Evolutionary conservation across 2,888 invertebrate genomes (phyloP).

Genomic region (Cephalotes varians): DNA sequence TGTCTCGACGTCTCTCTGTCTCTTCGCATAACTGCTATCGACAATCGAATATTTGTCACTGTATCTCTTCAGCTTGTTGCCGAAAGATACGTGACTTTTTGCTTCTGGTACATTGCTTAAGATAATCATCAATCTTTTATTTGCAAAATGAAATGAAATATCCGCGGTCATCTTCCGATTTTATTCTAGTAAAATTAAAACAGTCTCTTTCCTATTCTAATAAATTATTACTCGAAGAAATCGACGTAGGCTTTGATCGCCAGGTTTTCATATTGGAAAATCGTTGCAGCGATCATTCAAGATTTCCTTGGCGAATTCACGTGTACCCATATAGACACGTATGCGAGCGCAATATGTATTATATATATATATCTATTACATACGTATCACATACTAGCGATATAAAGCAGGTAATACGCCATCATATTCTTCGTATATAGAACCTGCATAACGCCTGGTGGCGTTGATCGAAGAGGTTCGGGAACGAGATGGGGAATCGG

Average conservation of each 20-base stretch:
- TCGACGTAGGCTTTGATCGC: constrained; percentile 7
- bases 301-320: constrained; percentile 18
- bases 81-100: background rate
- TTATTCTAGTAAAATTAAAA: no score
- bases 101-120: background rate
- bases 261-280: background rate
- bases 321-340: background rate
- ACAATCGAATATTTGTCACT: constrained; percentile 24
- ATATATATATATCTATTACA: constrained; percentile 14
- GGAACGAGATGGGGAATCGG: constrained; percentile 36
- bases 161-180: background rate
- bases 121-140: constrained; percentile 2
- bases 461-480: constrained; percentile 51
- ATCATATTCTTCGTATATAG: constrained; percentile 33
- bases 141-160: background rate
- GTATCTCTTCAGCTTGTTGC: background rate
- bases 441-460: constrained; percentile 34
- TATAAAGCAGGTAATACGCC: constrained; percentile 42
- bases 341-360: background rate
- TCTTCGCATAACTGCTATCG: constrained; percentile 35
- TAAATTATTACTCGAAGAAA: constrained; percentile 14
- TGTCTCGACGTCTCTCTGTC: constrained; percentile 38
- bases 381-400: constrained; percentile 12
- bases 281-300: constrained; percentile 23
- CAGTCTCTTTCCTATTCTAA: no score